Evolutionary conservation across 2,113 vertebrate species (phyloP), one percentile per base, ranked within the genome.

Genomic region (Rhagologus leucostigma): DNA sequence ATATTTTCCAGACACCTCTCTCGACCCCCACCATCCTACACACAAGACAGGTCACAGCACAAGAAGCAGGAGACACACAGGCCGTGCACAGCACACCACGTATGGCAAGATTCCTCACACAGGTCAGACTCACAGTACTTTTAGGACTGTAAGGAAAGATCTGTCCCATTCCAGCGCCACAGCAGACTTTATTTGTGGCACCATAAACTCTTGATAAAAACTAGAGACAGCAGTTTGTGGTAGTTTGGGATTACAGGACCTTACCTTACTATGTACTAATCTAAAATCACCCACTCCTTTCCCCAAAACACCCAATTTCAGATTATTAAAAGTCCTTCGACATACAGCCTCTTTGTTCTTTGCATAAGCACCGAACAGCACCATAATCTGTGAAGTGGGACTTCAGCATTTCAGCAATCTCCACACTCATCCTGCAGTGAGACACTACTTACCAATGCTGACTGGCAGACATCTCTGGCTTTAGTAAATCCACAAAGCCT

Each of bases 21-120:
- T 29, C 37, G 41, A 29, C 23, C 33, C 67, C 30, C 46, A 41
- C n/a, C 29, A 37, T 14, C 22, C 65, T 32, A 22, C 29, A 37
- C 13, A 59, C 8, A 13, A 3, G 16, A 46, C 27, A 85, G 37
- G 26, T 16, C 46, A 32, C 13, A 64, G 57, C 24, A 70, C 19
- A 62, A 29, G 52, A 83, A 55, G 23, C 37, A 35, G 39, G 24
- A 60, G 44, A 53, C 30, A 50, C 3, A 2, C 0, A 2, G 16
- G 6, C 41, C 0, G 0, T 1, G n/a, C 44, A 76, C 16, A 87
- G 29, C n/a, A 29, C 7, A 14, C 5, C 55, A 46, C 33, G 50
- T 3, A 42, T 1, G 12, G 29, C 19, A 29, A 68, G 7, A 55
- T 21, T 53, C 16, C 37, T n/a, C 26, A 37, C 3, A 24, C 60